Evolutionary conservation across 2,113 vertebrate genomes (phyloP).

Genomic region (Tetraodon nigroviridis): DNA sequence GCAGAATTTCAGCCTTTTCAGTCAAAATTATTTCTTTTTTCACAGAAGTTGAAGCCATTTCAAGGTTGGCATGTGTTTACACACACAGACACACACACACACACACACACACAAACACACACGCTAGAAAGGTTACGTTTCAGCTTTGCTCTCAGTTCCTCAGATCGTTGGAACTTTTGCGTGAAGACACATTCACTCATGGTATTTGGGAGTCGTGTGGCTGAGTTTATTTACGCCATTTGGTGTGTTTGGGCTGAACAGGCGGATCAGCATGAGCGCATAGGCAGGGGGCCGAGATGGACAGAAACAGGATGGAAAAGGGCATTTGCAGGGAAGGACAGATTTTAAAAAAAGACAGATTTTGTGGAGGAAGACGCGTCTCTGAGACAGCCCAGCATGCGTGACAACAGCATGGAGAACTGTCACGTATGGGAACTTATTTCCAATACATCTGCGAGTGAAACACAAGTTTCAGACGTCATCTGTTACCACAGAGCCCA

Average conservation of each 20-base stretch:
- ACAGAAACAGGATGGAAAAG: conserved; percentile 2
- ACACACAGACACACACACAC: too few species aligned
- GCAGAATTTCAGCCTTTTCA: too few species aligned
- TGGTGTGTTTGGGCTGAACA: conserved; percentile 48
- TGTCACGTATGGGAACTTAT: not conserved
- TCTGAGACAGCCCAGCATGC: conserved; percentile 22
- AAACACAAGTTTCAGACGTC: too few species aligned
- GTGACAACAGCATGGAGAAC: conserved; percentile 23
- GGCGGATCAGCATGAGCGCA: conserved; percentile 43
- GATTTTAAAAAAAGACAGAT: conserved; percentile 33
- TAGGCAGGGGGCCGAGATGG: conserved; percentile 14
- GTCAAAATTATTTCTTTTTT: conserved; percentile 30
- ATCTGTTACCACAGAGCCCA: too few species aligned
- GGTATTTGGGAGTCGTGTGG: conserved; percentile 8
- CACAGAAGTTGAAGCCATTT: conserved; percentile 2
- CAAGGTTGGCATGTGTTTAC: not conserved
- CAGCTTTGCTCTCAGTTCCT: too few species aligned
- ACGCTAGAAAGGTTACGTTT: too few species aligned
- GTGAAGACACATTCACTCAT: too few species aligned
- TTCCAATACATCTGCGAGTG: not conserved
- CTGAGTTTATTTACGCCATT: conserved; percentile 45
- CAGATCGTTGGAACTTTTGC: too few species aligned
- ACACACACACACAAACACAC: too few species aligned
- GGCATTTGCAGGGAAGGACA: conserved; percentile 6
- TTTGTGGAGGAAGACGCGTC: conserved; percentile 51